Percentiles rank a stretch among this genome's conserved stretches.
Conservation (phyloP, 2,888 invertebrate genomes). For the Oscheius myriophilus region DNA sequence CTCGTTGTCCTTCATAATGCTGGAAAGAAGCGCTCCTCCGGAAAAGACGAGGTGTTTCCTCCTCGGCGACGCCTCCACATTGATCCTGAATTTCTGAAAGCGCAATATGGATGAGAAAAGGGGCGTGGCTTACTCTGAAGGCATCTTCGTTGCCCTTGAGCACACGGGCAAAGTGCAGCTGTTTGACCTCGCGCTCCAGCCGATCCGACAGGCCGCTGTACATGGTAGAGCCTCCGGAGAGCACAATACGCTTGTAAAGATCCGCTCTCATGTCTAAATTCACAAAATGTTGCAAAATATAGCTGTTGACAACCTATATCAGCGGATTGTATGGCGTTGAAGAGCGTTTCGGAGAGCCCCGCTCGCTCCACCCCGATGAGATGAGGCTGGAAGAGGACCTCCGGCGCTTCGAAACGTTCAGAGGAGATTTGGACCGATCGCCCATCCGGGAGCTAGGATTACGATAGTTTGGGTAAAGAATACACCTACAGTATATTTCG, state of each 20-base stretch:
- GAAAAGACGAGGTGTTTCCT: conserved; percentile 99
- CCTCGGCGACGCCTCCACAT: conserved; percentile 96
- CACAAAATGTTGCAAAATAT: neutral
- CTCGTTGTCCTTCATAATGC: conserved; percentile 96
- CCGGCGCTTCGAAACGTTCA: conserved; percentile 96
- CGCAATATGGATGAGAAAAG: too few relatives aligned
- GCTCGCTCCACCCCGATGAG: conserved; percentile 98
- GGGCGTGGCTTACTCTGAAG: conserved; percentile 55
- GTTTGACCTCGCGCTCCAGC: conserved; percentile 95
- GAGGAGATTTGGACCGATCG: conserved; percentile 95
- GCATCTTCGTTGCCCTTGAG: conserved; percentile 88
- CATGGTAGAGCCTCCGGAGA: conserved; percentile 99
- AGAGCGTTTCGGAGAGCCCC: conserved; percentile 81
- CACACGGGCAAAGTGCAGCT: conserved; percentile 93
- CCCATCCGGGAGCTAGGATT: conserved; percentile 86
- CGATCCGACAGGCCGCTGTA: conserved; percentile 89
- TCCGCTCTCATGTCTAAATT: conserved; percentile 87
- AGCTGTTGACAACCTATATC: conserved; percentile 77
- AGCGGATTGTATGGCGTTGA: conserved; percentile 87
- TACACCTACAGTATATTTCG: conserved; percentile 85
- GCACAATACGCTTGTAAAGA: conserved; percentile 96
- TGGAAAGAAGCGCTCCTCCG: conserved; percentile 96
- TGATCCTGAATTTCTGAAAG: conserved; percentile 93
- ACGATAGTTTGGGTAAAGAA: neutral
- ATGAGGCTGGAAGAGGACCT: conserved; percentile 95